A percentile compares a stretch with the other conserved stretches of the same genome.
phyloP scores from a whole-genome alignment of 2,797 vertebrate species.

The Distichodus sexfasciatus region DNA sequence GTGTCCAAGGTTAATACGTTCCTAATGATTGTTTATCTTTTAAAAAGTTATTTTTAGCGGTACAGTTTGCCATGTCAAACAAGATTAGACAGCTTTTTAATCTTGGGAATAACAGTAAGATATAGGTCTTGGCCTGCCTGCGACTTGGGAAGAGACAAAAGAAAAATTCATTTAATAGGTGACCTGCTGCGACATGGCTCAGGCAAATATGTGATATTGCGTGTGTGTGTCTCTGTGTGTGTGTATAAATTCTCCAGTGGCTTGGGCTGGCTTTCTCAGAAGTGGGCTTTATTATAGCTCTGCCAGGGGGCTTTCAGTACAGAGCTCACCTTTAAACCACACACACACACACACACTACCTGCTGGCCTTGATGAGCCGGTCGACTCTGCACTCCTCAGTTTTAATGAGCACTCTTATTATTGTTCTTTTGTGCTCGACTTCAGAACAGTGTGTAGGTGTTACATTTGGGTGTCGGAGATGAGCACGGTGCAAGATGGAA shows the following conservation, averaged over 20 bases:
- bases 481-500: neutral
- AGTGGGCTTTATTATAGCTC: neutral
- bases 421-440: neutral
- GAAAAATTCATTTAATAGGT: neutral
- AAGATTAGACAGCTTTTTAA: neutral
- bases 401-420: slow-evolving; percentile 5
- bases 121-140: neutral
- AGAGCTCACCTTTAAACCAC: neutral
- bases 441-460: neutral
- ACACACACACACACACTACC: neutral
- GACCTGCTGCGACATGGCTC: neutral
- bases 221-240: neutral
- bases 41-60: neutral
- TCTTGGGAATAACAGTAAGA: too few species aligned
- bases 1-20: too few species aligned
- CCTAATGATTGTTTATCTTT: too few species aligned
- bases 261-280: neutral
- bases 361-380: neutral
- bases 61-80: neutral
- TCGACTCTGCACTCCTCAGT: neutral
- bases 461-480: neutral
- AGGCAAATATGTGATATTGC: neutral
- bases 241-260: neutral
- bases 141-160: neutral
- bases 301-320: neutral